phyloP scores from a whole-genome alignment of 2,113 vertebrate species.

The Cettia cetti region DNA sequence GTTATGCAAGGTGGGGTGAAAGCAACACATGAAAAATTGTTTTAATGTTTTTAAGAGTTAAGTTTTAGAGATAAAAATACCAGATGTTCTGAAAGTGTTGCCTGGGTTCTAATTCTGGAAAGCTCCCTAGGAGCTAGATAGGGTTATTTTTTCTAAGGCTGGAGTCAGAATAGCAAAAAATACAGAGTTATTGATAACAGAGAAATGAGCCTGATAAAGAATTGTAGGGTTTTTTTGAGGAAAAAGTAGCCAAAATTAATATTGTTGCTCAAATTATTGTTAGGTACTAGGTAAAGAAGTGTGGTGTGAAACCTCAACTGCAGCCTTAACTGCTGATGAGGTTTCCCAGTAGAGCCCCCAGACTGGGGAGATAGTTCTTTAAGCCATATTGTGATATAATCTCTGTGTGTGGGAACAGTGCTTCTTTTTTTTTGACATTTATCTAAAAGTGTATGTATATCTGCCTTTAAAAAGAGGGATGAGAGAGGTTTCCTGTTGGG shows the following conservation, averaged over 20 bases:
- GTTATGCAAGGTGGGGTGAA: not conserved
- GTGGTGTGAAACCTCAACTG: not conserved
- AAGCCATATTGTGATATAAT: not conserved
- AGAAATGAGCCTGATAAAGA: not conserved
- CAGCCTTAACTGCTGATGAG: not conserved
- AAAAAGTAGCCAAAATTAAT: not conserved
- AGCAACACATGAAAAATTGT: not conserved
- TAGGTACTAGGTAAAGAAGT: not conserved
- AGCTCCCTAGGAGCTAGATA: not conserved
- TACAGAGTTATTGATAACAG: not conserved
- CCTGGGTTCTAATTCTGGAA: not conserved
- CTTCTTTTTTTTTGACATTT: not conserved
- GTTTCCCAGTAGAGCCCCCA: not conserved
- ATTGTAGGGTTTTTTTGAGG: not conserved
- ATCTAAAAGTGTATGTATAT: not conserved
- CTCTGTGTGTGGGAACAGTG: not conserved
- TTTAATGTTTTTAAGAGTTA: not conserved
- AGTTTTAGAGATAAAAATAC: not conserved
- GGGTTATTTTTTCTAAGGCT: not conserved
- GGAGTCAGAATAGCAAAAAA: not conserved
- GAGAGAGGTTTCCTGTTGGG: not conserved
- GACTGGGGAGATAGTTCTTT: not conserved
- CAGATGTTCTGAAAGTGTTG: not conserved
- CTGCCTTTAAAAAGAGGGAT: not conserved
- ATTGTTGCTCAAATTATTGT: not conserved